Percentiles rank a stretch among this genome's conserved stretches.
Evolutionary conservation across 2,797 vertebrate genomes (phyloP).

Genomic region (Eulemur mongoz): DNA sequence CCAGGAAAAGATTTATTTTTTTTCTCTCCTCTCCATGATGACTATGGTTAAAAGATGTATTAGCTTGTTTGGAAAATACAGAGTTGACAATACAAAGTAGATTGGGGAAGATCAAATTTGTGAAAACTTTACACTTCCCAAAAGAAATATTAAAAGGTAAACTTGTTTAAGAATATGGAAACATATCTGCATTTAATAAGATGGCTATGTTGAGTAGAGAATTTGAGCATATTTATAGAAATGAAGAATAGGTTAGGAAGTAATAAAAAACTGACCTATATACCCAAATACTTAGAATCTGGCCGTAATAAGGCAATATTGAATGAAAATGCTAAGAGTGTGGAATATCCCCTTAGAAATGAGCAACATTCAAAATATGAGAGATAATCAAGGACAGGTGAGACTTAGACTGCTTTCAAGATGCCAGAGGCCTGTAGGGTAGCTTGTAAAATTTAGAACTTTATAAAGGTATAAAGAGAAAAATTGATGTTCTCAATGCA

Average conservation of each 20-base stretch:
- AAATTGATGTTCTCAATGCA: neutral
- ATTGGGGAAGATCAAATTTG: neutral
- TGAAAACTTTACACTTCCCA: neutral
- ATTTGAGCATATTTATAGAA: neutral
- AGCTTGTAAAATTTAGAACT: neutral
- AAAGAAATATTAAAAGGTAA: constrained; percentile 4
- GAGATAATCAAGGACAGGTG: neutral
- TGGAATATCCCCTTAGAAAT: neutral
- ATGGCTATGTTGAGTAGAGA: neutral
- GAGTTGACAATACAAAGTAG: neutral
- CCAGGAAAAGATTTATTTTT: neutral
- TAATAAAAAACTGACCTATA: neutral
- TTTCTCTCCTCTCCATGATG: neutral
- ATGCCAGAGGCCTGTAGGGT: neutral
- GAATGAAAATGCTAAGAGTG: neutral
- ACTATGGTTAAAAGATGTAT: neutral
- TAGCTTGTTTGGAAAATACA: neutral
- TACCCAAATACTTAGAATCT: neutral
- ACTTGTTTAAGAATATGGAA: neutral
- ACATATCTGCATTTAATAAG: neutral
- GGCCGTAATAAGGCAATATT: neutral
- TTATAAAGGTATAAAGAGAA: neutral
- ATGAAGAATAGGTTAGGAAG: neutral
- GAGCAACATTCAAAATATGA: neutral
- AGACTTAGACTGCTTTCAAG: neutral